These are phyloP conservation scores for Hydropotes inermis DNA, from an alignment of 2,113 vertebrate species.

Conservation along the genomic window DNA sequence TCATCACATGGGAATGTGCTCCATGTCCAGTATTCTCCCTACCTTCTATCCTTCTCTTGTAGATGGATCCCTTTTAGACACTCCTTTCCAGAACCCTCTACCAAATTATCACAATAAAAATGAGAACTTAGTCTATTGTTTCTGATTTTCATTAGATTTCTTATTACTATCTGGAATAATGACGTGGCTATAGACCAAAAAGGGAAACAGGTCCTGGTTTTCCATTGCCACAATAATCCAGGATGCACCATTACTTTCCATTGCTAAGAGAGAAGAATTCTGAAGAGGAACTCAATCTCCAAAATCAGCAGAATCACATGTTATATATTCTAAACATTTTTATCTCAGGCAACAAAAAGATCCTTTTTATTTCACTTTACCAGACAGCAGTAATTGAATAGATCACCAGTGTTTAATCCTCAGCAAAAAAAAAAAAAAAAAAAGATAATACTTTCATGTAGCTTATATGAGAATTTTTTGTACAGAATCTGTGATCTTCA, in stretches of 20 bases:
- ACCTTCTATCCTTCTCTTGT: no score
- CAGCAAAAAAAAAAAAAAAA: not conserved
- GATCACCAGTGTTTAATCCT: not conserved
- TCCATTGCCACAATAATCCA: not conserved
- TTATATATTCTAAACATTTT: not conserved
- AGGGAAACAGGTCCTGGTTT: not conserved
- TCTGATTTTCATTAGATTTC: not conserved
- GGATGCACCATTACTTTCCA: not conserved
- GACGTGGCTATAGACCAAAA: not conserved
- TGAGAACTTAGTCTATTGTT: not conserved
- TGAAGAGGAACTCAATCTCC: not conserved
- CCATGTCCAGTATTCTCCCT: fast-evolving
- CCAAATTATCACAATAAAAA: not conserved
- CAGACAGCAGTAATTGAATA: not conserved
- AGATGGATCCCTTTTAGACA: not conserved
- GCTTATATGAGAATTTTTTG: not conserved
- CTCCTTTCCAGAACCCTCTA: not conserved
- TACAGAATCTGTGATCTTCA: slow-evolving; percentile 1
- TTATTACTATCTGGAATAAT: not conserved
- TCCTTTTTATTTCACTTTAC: not conserved
- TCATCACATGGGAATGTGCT: not conserved
- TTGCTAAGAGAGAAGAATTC: not conserved
- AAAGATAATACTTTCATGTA: not conserved
- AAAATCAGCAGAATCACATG: not conserved
- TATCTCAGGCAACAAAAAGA: not conserved